phyloP scores from a whole-genome alignment of 2,113 vertebrate species.

The Scomber scombrus region DNA sequence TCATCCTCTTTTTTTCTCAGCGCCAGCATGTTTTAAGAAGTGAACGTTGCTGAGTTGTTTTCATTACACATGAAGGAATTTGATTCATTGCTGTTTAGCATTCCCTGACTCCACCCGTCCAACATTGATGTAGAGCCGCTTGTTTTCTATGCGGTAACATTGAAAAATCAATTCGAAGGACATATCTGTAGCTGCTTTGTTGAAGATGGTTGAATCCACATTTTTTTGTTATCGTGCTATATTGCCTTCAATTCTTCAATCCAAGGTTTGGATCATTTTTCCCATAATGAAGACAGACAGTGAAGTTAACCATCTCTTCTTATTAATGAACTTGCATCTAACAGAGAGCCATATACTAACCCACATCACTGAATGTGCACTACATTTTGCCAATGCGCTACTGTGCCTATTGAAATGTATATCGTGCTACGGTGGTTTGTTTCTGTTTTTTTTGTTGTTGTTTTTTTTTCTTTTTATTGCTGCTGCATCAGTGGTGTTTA shows the following conservation, averaged over 20 bases:
- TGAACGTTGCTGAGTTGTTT: constrained; percentile 6
- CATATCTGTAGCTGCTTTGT: not conserved
- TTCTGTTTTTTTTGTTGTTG: constrained; percentile 6
- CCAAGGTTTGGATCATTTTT: not conserved
- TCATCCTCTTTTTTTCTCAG: constrained; percentile 6
- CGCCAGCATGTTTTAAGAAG: not conserved
- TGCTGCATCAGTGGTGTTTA: constrained; percentile 57
- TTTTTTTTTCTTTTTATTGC: constrained; percentile 14
- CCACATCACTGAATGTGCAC: constrained; percentile 40
- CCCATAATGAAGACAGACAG: too few species aligned
- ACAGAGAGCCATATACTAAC: constrained; percentile 40
- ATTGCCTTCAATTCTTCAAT: not conserved
- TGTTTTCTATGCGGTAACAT: not conserved
- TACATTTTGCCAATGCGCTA: constrained; percentile 45
- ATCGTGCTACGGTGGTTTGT: constrained; percentile 31
- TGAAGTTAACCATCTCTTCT: not conserved
- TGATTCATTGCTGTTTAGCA: constrained; percentile 20
- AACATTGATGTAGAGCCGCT: constrained; percentile 25
- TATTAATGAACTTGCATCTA: not conserved
- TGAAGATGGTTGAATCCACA: not conserved
- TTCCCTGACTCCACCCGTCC: constrained; percentile 1
- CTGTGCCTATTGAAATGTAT: constrained; percentile 60
- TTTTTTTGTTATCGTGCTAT: not conserved
- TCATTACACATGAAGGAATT: constrained; percentile 12
- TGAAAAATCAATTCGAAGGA: constrained; percentile 29